Evolutionary conservation across 2,888 invertebrate species (phyloP), one percentile per base, ranked within the genome.

Genomic region (Melitaea athalia): DNA sequence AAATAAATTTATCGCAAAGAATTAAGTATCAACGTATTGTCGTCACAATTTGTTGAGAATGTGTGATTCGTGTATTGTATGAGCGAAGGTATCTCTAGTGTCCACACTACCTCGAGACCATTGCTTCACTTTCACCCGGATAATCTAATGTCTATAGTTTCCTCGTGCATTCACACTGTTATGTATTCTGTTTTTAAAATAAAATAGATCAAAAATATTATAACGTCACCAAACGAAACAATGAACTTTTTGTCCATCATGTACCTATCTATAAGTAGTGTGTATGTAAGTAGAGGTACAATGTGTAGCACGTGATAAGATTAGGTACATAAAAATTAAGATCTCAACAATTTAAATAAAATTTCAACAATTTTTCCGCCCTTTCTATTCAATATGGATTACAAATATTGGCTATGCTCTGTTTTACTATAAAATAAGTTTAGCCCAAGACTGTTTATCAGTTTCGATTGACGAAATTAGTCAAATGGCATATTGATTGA

Each of bases 81-180:
- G 45, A 67, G 66, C 47, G 61, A 67, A 62, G 59, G 63, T 63
- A 63, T 53, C 45, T 71, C n/a, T 59, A 63, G 63, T 70, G 68
- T 67, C 66, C 67, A 50, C 42, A 59, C 57, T 68, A 66, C 68
- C 65, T 52, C 59, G 59, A 66, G 69, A 66, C 69, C 67, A 61
- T 65, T 71, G 72, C 69, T 71, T 70, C 59, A 76, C 77, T 77
- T 77, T 77, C 76, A 76, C 77, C 75, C 72, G 73, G 76, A 77
- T 74, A 74, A 77, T 64, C 43, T 8, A 60, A 69, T 63, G 60
- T 61, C 45, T 47, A 31, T 47, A 60, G 59, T 63, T 63, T 61
- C 60, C 68, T 67, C 57, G 47, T 47, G 43, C 60, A 31, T 45
- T 60, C 42, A 47, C 60, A 31, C 31, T 31, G 3, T 57, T 11